phyloP scores from a whole-genome alignment of 2,888 invertebrate species.

The Fragum whitleyi region DNA sequence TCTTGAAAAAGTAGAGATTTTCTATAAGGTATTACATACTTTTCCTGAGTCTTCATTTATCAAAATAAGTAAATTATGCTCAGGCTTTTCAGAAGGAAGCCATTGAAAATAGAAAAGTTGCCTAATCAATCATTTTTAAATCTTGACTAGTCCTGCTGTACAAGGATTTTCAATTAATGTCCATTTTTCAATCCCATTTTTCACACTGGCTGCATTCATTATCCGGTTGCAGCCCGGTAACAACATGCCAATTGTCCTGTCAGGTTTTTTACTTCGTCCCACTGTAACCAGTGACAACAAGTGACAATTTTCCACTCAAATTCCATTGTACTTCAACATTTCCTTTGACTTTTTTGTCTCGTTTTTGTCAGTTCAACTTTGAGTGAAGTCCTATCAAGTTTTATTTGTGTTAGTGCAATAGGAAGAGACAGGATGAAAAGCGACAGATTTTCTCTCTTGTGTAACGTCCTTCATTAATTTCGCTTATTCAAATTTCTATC shows the following conservation, averaged over 20 bases:
- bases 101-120: too few relatives aligned
- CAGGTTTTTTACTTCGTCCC: constrained; percentile 10
- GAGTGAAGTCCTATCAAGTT: constrained; percentile 27
- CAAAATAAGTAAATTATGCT: too few relatives aligned
- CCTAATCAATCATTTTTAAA: neutral
- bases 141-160: neutral
- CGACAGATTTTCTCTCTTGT: constrained; percentile 20
- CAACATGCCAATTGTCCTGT: constrained; percentile 24
- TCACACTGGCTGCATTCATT: constrained; percentile 35
- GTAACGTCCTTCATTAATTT: constrained; percentile 21
- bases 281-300: constrained; percentile 49
- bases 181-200: constrained; percentile 50
- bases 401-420: constrained; percentile 42
- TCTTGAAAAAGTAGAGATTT: too few relatives aligned
- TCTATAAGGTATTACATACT: too few relatives aligned
- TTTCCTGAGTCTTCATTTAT: too few relatives aligned
- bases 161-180: constrained; percentile 47
- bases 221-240: constrained; percentile 26
- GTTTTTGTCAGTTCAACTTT: constrained; percentile 24
- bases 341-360: constrained; percentile 34
- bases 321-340: constrained; percentile 36
- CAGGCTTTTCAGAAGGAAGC: too few relatives aligned
- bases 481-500: constrained; percentile 18
- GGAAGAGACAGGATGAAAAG: constrained; percentile 13
- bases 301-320: constrained; percentile 46